A percentile compares a stretch with the other conserved stretches of the same genome.
Evolutionary conservation across 2,888 invertebrate genomes (phyloP).

Genomic region (Ormyrus rosae): DNA sequence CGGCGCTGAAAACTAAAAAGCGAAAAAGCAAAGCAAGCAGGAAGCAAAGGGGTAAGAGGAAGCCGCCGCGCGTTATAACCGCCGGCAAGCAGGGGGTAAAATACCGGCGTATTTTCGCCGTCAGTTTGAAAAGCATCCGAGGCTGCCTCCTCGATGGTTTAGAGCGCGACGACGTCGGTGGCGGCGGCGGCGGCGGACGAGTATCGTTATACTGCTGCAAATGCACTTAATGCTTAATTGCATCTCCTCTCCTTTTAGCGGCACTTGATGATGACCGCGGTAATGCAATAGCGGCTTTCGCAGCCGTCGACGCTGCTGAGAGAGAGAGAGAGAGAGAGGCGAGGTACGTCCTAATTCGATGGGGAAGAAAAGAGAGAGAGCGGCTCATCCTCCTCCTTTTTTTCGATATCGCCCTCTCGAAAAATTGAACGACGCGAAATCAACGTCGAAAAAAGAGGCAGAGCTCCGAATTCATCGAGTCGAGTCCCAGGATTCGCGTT

Average conservation of each 20-base stretch:
- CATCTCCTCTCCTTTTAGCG: slow-evolving; percentile 45
- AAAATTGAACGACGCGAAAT: not conserved
- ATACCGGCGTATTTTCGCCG: not conserved
- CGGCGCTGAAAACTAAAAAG: no score
- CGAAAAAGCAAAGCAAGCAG: no score
- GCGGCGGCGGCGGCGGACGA: slow-evolving; percentile 33
- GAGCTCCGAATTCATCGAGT: slow-evolving; percentile 15
- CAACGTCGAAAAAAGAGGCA: not conserved
- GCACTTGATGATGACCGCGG: slow-evolving; percentile 42
- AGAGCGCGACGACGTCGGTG: slow-evolving; percentile 11
- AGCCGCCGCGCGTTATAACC: no score
- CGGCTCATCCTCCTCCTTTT: not conserved
- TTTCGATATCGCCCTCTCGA: not conserved
- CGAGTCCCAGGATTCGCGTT: not conserved
- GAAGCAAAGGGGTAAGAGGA: no score
- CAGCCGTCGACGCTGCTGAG: not conserved
- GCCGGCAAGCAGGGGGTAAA: not conserved
- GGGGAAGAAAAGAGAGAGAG: not conserved
- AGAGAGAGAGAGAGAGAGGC: not conserved
- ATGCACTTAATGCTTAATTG: slow-evolving; percentile 57
- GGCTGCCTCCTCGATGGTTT: slow-evolving; percentile 29
- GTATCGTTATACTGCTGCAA: slow-evolving; percentile 57
- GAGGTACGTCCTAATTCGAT: slow-evolving; percentile 46
- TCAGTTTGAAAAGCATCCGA: slow-evolving; percentile 39
- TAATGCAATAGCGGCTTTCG: slow-evolving; percentile 44